Base-by-base conservation (phyloP, 1,140 invertebrate genomes). In the Eriocheir sinensis region DNA sequence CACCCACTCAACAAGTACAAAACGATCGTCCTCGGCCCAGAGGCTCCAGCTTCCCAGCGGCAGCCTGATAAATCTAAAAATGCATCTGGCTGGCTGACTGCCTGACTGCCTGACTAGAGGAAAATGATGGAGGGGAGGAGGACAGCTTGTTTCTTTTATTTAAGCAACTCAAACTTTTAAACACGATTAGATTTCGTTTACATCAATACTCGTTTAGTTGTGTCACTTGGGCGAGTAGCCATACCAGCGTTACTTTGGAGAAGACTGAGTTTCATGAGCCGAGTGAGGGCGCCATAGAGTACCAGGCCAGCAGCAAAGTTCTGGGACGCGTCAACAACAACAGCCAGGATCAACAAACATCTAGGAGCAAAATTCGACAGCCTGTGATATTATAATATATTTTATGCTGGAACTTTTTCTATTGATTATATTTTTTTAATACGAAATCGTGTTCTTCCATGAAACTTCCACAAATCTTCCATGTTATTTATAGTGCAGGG, bases 341-440 rank as follows among this genome's bases (percentile, higher is more conserved):
- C 30, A 79, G 15, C 8, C 21, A 81, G 34, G 32, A 36, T 80
- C 32, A 80, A 81, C 34, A 17, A 44, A 60, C 36, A n/a, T 38
- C 21, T 40, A 89, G 32, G 88, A 60, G 40, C 85, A 88, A 88
- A 88, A 88, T 88, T 88, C n/a, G 21, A 88, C 83, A 93, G 88
- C 92, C 92, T 93, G 92, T 93, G 92, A 93, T 92, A 92, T 53
- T 86, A 86, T 30, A 89, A 89, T 93, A 93, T 88, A 86, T 88
- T 93, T 88, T 48, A 85, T 32, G 81, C 92, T 83, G 40, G 88
- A 85, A 88, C 88, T 89, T 93, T 89, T 88, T 38, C 79, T 92
- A 92, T 83, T 92, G 80, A 92, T 92, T 92, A 92, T 92, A 88
- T 88, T 93, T 93, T 93, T 93, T 88, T 72, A 40, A 88, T 60